A percentile compares a stretch with the other conserved stretches of the same genome.
Conservation (phyloP, 1,140 invertebrate species). For the Sycobia sp. region DNA sequence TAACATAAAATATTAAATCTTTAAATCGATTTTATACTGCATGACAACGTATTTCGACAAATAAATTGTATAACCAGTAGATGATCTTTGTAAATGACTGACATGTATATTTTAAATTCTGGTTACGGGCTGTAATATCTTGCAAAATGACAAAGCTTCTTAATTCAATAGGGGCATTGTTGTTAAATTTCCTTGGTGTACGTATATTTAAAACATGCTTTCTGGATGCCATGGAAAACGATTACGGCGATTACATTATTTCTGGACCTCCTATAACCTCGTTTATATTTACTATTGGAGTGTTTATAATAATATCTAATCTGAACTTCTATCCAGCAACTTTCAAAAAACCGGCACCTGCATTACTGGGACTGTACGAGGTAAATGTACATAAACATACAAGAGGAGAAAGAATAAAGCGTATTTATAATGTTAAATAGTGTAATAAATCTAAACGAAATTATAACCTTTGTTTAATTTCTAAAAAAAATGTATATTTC, state of each 20-base stretch:
- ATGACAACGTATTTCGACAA: too few relatives aligned
- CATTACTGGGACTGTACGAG: slow-evolving; percentile 45
- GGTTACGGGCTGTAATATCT: background rate
- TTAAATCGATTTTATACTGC: too few relatives aligned
- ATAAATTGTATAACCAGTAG: too few relatives aligned
- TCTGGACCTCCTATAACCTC: slow-evolving; percentile 40
- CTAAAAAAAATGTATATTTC: background rate
- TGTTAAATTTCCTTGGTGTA: slow-evolving; percentile 41
- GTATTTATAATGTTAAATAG: too few relatives aligned
- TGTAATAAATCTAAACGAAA: background rate
- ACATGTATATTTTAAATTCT: too few relatives aligned
- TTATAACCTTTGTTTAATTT: background rate
- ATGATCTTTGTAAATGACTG: too few relatives aligned
- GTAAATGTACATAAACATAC: slow-evolving; percentile 31
- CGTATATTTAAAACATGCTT: slow-evolving; percentile 47
- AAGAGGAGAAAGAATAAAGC: too few relatives aligned
- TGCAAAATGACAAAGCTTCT: slow-evolving; percentile 43
- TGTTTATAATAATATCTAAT: slow-evolving; percentile 45
- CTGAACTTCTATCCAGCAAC: slow-evolving; percentile 41
- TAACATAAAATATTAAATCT: too few relatives aligned
- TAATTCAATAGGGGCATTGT: slow-evolving; percentile 46
- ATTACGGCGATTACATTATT: slow-evolving; percentile 38
- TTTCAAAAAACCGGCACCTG: slow-evolving; percentile 38
- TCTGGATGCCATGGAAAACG: slow-evolving; percentile 41
- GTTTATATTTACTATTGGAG: slow-evolving; percentile 41